These are phyloP conservation scores for Campylorhamphus procurvoides DNA, from an alignment of 2,113 vertebrate genomes.

Conservation along the genomic window DNA sequence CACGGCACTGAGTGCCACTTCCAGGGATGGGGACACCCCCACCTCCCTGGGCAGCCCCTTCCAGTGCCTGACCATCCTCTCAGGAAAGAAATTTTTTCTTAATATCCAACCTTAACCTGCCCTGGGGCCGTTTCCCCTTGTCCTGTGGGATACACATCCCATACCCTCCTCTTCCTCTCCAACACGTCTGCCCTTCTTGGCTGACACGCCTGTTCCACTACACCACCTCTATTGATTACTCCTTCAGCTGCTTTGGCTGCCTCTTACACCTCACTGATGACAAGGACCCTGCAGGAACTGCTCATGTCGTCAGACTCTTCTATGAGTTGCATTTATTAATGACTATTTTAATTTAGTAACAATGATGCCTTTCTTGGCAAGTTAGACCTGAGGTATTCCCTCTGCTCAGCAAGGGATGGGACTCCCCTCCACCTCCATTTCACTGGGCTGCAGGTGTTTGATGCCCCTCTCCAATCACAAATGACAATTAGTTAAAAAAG, in stretches of 20 bases:
- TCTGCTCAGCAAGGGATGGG: fast-evolving
- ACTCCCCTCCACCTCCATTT: not conserved
- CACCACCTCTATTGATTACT: fast-evolving
- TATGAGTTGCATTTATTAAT: not conserved
- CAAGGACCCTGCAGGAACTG: not conserved
- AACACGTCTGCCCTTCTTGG: not conserved
- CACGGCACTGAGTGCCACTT: not conserved
- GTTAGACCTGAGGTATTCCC: not conserved
- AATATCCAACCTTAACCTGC: not conserved
- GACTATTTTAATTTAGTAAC: not conserved
- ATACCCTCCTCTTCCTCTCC: not conserved
- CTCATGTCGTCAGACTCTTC: not conserved
- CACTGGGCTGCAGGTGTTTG: not conserved
- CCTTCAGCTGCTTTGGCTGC: not conserved
- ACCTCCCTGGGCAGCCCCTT: not conserved
- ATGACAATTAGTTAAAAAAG: not conserved
- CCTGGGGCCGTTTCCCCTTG: not conserved
- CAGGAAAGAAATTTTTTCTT: not conserved
- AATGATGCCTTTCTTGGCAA: fast-evolving
- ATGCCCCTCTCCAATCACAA: not conserved
- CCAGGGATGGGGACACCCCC: not conserved
- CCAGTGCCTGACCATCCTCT: not conserved
- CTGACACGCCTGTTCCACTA: not conserved
- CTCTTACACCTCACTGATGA: not conserved
- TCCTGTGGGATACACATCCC: not conserved